Conservation (phyloP, 2,113 vertebrate species). For the Felis chaus region DNA sequence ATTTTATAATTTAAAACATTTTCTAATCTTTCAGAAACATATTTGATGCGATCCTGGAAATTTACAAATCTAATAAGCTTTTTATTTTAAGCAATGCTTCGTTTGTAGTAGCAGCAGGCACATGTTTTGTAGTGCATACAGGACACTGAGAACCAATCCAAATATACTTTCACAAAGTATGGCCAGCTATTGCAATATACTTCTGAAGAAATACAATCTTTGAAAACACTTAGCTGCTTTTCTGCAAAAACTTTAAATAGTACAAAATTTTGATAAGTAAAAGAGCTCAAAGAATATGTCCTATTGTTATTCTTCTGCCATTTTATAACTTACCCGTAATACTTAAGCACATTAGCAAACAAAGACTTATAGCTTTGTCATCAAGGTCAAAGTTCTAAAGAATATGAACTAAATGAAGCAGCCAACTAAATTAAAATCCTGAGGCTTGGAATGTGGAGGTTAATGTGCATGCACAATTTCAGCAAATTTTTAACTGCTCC, state of each 20-base stretch:
- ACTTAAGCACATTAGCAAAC: slow-evolving; percentile 68
- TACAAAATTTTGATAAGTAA: slow-evolving; percentile 66
- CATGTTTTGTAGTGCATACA: slow-evolving; percentile 68
- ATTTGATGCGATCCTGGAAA: slow-evolving; percentile 59
- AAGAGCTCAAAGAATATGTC: slow-evolving; percentile 65
- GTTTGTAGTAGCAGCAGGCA: slow-evolving; percentile 57
- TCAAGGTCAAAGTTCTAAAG: slow-evolving; percentile 65
- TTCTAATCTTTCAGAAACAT: slow-evolving; percentile 51
- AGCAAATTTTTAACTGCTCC: slow-evolving; percentile 54
- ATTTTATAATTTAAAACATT: slow-evolving; percentile 66
- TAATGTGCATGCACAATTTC: slow-evolving; percentile 68
- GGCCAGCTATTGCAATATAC: slow-evolving; percentile 15
- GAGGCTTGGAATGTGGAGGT: slow-evolving; percentile 64
- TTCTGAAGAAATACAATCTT: slow-evolving; percentile 72
- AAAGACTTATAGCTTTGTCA: slow-evolving; percentile 67
- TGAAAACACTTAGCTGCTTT: slow-evolving; percentile 70
- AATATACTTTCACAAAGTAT: slow-evolving; percentile 68
- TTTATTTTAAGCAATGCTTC: slow-evolving; percentile 55
- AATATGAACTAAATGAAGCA: slow-evolving; percentile 66
- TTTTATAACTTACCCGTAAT: slow-evolving; percentile 84
- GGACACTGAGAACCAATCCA: slow-evolving; percentile 61
- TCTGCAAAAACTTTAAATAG: slow-evolving; percentile 71
- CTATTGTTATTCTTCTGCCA: slow-evolving; percentile 21
- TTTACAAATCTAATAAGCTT: slow-evolving; percentile 57
- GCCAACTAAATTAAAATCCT: slow-evolving; percentile 61